A percentile compares a stretch with the other conserved stretches of the same genome.
phyloP scores from a whole-genome alignment of 2,113 vertebrate genomes.

The Prochilodus magdalenae region DNA sequence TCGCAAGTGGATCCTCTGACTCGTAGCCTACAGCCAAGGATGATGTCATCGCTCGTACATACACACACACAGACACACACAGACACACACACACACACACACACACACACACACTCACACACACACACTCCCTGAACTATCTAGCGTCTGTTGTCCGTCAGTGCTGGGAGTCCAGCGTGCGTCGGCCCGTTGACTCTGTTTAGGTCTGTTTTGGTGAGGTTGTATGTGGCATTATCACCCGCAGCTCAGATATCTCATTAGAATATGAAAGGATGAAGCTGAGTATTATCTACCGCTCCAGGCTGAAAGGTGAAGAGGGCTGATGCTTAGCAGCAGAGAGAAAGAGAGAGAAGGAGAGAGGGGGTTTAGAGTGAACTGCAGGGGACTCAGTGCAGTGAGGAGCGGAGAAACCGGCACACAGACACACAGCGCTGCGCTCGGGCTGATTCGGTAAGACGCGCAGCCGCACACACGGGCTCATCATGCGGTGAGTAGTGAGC shows the following conservation, averaged over 20 bases:
- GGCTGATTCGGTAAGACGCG: constrained; percentile 13
- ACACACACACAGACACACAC: constrained; percentile 26
- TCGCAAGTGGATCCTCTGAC: constrained; percentile 84
- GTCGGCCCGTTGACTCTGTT: background rate
- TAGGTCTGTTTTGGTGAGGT: constrained; percentile 16
- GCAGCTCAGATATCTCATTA: constrained; percentile 44
- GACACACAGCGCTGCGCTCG: background rate
- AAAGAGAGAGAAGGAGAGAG: constrained; percentile 10
- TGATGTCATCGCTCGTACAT: constrained; percentile 48
- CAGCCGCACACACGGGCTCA: background rate
- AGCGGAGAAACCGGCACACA: background rate
- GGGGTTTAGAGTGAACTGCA: constrained; percentile 15
- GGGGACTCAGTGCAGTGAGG: background rate
- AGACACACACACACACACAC: constrained; percentile 26
- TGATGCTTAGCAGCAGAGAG: constrained; percentile 37
- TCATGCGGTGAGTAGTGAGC: background rate
- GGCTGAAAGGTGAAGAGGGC: constrained; percentile 45
- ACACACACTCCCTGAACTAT: no score
- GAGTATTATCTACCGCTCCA: constrained; percentile 36
- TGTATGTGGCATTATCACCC: constrained; percentile 16
- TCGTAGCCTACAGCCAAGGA: constrained; percentile 54
- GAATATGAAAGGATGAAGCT: constrained; percentile 46
- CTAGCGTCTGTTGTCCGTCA: background rate
- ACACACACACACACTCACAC: background rate
- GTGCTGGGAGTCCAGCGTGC: background rate